Conservation (phyloP, 2,113 vertebrate genomes). For the Stercorarius parasiticus region DNA sequence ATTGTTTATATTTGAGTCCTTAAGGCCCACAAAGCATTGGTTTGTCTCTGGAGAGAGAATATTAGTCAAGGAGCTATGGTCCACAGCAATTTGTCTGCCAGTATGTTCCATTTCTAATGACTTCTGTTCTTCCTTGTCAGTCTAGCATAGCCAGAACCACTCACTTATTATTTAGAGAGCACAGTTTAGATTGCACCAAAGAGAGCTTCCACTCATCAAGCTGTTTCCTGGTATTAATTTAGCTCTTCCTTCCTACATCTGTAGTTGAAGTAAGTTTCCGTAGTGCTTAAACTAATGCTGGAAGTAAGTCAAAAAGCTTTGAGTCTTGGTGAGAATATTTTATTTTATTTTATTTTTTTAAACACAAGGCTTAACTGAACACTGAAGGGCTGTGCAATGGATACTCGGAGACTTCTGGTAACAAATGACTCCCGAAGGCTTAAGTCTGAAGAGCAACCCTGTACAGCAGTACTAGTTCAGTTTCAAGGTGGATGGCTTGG, state of each 20-base stretch:
- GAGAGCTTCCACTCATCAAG: slow-evolving; percentile 46
- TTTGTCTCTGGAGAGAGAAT: not conserved
- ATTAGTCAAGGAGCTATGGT: not conserved
- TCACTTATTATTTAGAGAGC: slow-evolving; percentile 35
- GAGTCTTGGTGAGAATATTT: not conserved
- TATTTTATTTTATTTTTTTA: not conserved
- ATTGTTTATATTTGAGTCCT: not conserved
- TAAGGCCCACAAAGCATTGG: not conserved
- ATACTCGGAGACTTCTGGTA: not conserved
- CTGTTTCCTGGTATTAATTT: slow-evolving; percentile 63
- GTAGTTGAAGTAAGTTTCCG: not conserved
- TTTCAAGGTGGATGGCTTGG: not conserved
- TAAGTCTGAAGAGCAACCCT: not conserved
- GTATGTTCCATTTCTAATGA: slow-evolving; percentile 17
- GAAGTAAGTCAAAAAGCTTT: not conserved
- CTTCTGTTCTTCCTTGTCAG: slow-evolving; percentile 46
- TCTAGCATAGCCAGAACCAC: not conserved
- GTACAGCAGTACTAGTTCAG: not conserved
- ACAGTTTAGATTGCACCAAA: slow-evolving; percentile 13
- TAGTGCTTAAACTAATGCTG: not conserved
- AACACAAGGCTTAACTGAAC: not conserved
- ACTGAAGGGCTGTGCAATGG: not conserved
- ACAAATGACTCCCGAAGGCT: not conserved
- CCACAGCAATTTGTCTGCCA: slow-evolving; percentile 11
- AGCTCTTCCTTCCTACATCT: slow-evolving; percentile 50